Evolutionary conservation across 2,113 vertebrate genomes (phyloP), one percentile per base, ranked within the genome.

Genomic region (Monopterus albus): DNA sequence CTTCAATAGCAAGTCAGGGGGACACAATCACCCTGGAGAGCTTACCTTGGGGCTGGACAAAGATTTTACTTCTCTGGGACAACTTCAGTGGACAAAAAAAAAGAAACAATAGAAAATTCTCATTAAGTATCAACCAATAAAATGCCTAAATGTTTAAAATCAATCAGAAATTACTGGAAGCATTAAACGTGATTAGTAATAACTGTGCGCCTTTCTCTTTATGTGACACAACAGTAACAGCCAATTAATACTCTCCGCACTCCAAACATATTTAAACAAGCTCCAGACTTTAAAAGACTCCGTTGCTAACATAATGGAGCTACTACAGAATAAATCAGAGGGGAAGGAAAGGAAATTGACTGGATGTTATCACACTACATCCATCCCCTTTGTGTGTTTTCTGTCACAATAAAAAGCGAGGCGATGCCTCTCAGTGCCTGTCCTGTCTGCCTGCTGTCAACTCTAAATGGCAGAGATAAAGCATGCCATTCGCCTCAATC

Each of bases 11-110:
- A 49, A 70, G 39, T 76, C 67, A 78, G 43, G 53, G 72, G 79
- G 52, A 53, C 69, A 70, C 47, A 58, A 58, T 71, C 55, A 73
- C 81, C 66, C 59, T 63, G 55, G 23, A 49, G 60, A 49, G 53
- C 92, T 95, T 88, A 98, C 97, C 97, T 97, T 99, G 97, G 47
- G 92, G 92, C 59, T 98, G 96, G 15, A 99, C 91, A 15, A 90
- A 86, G 45, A 98, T 95, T 91, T 96, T 96, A 63, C 78, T 91
- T 82, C 87, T 89, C 14, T 93, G 93, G 35, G 92, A 92, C 1
- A 93, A 94, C 98, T 99, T 87, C 31, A n/a, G n/a, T 71, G 83
- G 14, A 25, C 33, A 64, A 45, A 28, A 56, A 57, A 73, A 40
- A 72, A 11, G 36, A n/a, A n/a, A n/a, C n/a, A n/a, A n/a, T n/a